phyloP scores from a whole-genome alignment of 2,113 vertebrate species.

The Accipiter virgatus region DNA sequence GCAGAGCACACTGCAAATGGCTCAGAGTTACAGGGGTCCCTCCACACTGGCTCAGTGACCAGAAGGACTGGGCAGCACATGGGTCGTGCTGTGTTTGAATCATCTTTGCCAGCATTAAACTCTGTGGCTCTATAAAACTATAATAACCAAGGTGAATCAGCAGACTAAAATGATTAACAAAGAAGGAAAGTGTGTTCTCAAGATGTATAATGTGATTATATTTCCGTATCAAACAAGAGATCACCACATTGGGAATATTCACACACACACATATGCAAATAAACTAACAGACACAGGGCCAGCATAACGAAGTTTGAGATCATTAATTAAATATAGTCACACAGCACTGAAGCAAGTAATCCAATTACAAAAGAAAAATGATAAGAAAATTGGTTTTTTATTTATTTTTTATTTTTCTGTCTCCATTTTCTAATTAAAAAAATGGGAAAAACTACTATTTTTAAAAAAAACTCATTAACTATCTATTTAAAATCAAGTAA shows the following conservation, averaged over 20 bases:
- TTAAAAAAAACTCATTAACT: not conserved
- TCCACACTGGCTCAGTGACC: not conserved
- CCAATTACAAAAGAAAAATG: too few species aligned
- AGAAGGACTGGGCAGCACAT: not conserved
- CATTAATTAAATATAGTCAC: conserved; percentile 44
- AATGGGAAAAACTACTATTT: not conserved
- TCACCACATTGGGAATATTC: conserved; percentile 6
- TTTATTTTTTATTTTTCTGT: too few species aligned
- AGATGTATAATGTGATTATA: conserved; percentile 21
- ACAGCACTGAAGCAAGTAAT: not conserved
- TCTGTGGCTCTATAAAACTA: not conserved
- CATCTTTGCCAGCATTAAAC: not conserved
- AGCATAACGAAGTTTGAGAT: conserved; percentile 8
- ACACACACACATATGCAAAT: conserved; percentile 11
- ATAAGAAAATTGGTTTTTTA: too few species aligned
- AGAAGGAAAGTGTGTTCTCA: not conserved
- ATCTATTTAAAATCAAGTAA: not conserved
- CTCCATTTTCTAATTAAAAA: not conserved
- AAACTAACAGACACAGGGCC: not conserved
- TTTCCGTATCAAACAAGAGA: conserved; percentile 33
- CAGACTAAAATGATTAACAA: not conserved
- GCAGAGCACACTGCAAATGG: not conserved
- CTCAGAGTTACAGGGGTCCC: not conserved
- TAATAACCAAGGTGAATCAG: not conserved
- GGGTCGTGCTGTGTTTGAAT: not conserved